Percentiles rank a stretch among this genome's conserved stretches.
Conservation (phyloP, 2,797 vertebrate species). For the Danio kyathit region DNA sequence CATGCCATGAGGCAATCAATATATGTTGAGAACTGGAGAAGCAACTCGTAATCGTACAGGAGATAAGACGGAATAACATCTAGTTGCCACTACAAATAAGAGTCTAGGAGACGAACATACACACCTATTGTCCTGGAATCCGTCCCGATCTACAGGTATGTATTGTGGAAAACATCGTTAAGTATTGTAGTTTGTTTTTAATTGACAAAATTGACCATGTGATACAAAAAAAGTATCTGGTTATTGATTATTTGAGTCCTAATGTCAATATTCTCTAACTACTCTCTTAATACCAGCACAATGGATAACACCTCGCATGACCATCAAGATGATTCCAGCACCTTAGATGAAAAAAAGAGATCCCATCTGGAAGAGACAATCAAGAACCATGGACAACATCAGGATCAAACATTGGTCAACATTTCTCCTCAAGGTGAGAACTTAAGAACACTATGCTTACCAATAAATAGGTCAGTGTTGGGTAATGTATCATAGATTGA, state of each 20-base stretch:
- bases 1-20: constrained; percentile 60
- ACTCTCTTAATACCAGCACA: constrained; percentile 12
- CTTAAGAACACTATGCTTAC: not conserved
- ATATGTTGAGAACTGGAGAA: constrained; percentile 49
- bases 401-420: constrained; percentile 15
- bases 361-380: constrained; percentile 46
- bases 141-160: constrained; percentile 53
- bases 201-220: not conserved
- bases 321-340: constrained; percentile 21
- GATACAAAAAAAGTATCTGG: not conserved
- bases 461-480: not conserved
- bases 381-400: constrained; percentile 16
- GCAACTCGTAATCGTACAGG: constrained; percentile 28
- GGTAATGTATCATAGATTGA: not conserved
- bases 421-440: constrained; percentile 44
- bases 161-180: not conserved
- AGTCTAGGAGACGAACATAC: constrained; percentile 26
- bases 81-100: not conserved
- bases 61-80: constrained; percentile 28
- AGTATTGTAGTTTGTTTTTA: not conserved
- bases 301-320: constrained; percentile 43
- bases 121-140: constrained; percentile 52
- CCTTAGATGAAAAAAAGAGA: constrained; percentile 34
- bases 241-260: not conserved
- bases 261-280: not conserved